Conservation (phyloP, 1,140 invertebrate species). For the Lysiphlebus fabarum region DNA sequence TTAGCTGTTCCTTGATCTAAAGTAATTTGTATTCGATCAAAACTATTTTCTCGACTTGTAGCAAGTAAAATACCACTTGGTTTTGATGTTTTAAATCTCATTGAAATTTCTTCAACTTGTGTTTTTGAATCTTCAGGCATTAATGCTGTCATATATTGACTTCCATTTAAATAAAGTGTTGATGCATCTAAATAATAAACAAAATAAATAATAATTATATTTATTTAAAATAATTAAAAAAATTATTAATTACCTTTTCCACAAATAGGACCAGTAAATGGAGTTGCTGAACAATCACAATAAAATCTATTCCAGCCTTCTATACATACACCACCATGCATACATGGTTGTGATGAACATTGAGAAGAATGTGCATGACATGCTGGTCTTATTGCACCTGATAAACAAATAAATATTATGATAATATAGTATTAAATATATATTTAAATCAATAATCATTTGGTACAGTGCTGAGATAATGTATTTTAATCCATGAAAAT, state of each 20-base stretch:
- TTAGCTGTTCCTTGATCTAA: conserved; percentile 77
- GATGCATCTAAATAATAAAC: conserved; percentile 67
- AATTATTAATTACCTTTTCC: conserved; percentile 66
- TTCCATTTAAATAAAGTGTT: conserved; percentile 84
- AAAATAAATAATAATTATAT: conserved; percentile 8
- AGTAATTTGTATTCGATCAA: conserved; percentile 78
- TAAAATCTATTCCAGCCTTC: conserved; percentile 96
- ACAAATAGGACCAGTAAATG: conserved; percentile 88
- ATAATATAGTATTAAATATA: no score
- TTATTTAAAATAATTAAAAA: background rate
- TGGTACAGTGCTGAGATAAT: no score
- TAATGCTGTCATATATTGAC: conserved; percentile 78
- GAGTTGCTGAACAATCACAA: conserved; percentile 90
- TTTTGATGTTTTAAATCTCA: conserved; percentile 82
- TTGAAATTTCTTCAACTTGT: conserved; percentile 86
- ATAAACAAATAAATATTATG: conserved; percentile 32
- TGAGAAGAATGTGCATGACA: conserved; percentile 78
- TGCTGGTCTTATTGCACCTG: conserved; percentile 80
- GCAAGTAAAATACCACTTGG: conserved; percentile 71
- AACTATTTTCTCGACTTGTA: conserved; percentile 71
- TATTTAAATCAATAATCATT: no score
- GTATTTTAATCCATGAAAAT: no score
- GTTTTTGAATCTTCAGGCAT: conserved; percentile 78
- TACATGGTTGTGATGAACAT: conserved; percentile 81
- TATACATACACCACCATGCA: conserved; percentile 83